Conservation (phyloP, 2,797 vertebrate genomes). For the Gallinago stenura region DNA sequence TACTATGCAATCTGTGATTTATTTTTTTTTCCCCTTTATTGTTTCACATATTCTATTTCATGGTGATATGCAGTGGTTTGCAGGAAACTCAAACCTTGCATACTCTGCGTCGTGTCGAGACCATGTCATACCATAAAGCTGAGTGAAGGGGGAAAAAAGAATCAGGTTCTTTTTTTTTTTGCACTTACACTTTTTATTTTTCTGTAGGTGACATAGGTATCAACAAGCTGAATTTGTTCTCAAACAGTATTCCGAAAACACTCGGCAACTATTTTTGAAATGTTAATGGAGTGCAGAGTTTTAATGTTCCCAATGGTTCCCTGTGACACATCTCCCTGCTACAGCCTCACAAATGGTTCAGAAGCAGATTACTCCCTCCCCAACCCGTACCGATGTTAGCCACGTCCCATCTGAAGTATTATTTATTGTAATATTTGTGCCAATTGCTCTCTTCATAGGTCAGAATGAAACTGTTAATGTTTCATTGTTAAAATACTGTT, state of each 20-base stretch:
- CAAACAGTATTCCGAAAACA: not conserved
- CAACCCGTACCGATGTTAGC: rapidly evolving
- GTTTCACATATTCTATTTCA: not conserved
- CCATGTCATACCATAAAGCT: not conserved
- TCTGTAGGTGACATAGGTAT: not conserved
- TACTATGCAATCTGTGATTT: not conserved
- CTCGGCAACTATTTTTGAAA: not conserved
- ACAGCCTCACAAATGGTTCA: not conserved
- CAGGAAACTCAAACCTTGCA: not conserved
- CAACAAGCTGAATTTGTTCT: not conserved
- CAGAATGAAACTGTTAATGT: not conserved
- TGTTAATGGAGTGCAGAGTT: not conserved
- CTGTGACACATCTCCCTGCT: not conserved
- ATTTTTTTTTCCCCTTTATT: not conserved
- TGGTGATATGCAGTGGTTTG: not conserved
- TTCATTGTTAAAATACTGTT: too few species aligned
- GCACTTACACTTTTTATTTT: not conserved
- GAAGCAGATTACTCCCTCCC: not conserved
- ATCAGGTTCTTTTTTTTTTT: not conserved
- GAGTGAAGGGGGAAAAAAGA: not conserved
- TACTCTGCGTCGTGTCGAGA: not conserved
- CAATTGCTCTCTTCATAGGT: not conserved
- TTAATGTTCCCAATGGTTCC: not conserved
- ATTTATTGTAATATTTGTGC: not conserved
- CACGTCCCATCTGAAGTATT: not conserved